These are phyloP conservation scores for Hippopotamyrus pictus DNA, from an alignment of 2,797 vertebrate species.

Conservation along the genomic window DNA sequence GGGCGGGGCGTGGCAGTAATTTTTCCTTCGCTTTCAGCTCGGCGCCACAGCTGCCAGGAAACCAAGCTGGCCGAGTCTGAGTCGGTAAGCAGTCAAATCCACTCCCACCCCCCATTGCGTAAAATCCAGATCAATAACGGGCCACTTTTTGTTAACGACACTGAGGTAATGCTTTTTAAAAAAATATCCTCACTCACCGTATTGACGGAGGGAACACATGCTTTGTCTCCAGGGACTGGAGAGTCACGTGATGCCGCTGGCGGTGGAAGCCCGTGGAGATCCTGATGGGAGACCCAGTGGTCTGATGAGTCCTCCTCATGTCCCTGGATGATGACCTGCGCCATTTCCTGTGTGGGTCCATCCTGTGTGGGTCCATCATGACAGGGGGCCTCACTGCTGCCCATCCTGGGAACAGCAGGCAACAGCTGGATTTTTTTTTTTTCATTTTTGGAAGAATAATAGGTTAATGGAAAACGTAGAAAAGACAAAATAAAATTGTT, in stretches of 20 bases:
- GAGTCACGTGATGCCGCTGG: neutral
- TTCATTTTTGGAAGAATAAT: neutral
- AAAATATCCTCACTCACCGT: neutral
- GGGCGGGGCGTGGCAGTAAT: slow-evolving; percentile 8
- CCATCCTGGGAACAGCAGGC: neutral
- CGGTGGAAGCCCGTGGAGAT: neutral
- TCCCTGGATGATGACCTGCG: neutral
- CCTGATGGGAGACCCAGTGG: slow-evolving; percentile 4
- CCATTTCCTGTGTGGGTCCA: neutral
- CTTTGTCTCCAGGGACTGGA: neutral
- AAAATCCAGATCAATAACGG: slow-evolving; percentile 8
- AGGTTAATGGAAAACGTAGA: neutral
- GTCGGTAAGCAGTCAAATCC: slow-evolving; percentile 1
- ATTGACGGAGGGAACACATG: neutral
- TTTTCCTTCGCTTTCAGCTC: neutral
- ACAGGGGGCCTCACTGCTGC: neutral
- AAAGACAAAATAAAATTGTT: neutral
- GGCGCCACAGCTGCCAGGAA: slow-evolving; percentile 8
- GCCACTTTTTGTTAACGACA: slow-evolving; percentile 17
- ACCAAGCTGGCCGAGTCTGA: neutral
- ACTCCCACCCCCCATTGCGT: neutral
- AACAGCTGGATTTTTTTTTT: no score
- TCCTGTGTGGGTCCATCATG: neutral
- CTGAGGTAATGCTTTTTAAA: slow-evolving; percentile 7
- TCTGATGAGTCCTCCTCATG: neutral